Percentiles rank a stretch among this genome's conserved stretches.
Conservation (phyloP, 2,113 vertebrate genomes). For the Polypterus bichir region DNA sequence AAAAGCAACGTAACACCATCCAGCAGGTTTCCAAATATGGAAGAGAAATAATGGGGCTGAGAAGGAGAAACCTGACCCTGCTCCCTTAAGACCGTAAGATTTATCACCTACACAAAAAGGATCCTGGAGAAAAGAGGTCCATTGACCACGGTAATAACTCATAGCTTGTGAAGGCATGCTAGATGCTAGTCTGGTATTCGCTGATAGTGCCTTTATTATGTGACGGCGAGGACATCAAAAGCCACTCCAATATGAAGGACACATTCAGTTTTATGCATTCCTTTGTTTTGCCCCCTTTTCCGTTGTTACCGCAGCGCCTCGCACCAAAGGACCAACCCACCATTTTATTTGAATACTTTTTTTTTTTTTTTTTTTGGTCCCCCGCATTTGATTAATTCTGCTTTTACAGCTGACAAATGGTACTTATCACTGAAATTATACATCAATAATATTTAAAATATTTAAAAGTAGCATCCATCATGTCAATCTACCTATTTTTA, state of each 20-base stretch:
- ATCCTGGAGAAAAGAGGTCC: slow-evolving; percentile 47
- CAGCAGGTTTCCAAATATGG: slow-evolving; percentile 47
- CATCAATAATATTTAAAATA: neutral
- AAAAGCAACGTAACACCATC: slow-evolving; percentile 32
- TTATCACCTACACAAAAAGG: slow-evolving; percentile 52
- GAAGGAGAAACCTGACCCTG: slow-evolving; percentile 37
- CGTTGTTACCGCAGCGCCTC: too few relatives aligned
- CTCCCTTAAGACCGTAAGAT: slow-evolving; percentile 51
- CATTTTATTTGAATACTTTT: too few relatives aligned
- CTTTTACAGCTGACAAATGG: too few relatives aligned
- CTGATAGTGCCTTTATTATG: slow-evolving; percentile 43
- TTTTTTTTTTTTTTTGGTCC: too few relatives aligned
- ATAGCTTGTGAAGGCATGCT: slow-evolving; percentile 35
- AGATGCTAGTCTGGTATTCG: slow-evolving; percentile 35
- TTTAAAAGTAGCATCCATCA: neutral
- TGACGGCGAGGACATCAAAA: slow-evolving; percentile 18
- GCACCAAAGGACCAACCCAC: too few relatives aligned
- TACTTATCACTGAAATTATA: neutral
- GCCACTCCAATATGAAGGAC: slow-evolving; percentile 5
- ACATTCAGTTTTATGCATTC: slow-evolving; percentile 6
- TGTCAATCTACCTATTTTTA: neutral
- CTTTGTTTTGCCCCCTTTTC: too few relatives aligned
- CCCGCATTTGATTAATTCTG: too few relatives aligned
- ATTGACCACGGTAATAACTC: slow-evolving; percentile 52
- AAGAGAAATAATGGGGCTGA: slow-evolving; percentile 48